Conservation (phyloP, 1,140 invertebrate genomes). For the Colletes latitarsis region DNA sequence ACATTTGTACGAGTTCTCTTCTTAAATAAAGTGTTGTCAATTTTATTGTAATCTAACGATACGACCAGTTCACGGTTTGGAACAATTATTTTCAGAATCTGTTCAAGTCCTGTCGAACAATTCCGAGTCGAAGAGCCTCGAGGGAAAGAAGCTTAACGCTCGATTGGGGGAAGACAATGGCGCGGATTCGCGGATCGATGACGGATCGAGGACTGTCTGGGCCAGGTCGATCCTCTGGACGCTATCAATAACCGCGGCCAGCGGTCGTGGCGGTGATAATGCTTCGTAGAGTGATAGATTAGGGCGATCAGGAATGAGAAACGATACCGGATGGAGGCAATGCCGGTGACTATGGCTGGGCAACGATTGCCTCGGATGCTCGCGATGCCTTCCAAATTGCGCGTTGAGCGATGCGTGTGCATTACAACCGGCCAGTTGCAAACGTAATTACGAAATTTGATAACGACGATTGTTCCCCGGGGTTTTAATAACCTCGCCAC, state of each 20-base stretch:
- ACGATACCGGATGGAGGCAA: constrained; percentile 9
- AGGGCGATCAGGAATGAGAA: constrained; percentile 13
- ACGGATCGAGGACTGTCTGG: background rate
- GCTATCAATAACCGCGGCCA: constrained; percentile 20
- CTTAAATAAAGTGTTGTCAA: too few species aligned
- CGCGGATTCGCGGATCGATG: too few species aligned
- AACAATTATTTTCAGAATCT: too few species aligned
- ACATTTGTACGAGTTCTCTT: too few species aligned
- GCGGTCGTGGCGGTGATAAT: constrained; percentile 4
- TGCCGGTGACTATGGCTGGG: background rate
- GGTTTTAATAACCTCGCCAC: too few species aligned
- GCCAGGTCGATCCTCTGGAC: background rate
- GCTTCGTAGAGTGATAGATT: constrained; percentile 20
- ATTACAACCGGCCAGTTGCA: too few species aligned
- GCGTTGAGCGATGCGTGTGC: background rate
- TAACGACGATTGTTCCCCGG: background rate
- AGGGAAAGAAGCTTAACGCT: too few species aligned
- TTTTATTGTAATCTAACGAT: too few species aligned
- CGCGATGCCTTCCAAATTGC: background rate
- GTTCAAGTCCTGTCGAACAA: too few species aligned
- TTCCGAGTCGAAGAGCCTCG: too few species aligned
- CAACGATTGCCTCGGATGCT: background rate
- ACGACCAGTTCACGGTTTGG: too few species aligned
- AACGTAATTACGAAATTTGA: background rate
- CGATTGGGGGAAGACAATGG: too few species aligned